A percentile compares a stretch with the other conserved stretches of the same genome.
Conservation (phyloP, 2,797 vertebrate genomes). For the Cryptoblepharus egeriae region DNA sequence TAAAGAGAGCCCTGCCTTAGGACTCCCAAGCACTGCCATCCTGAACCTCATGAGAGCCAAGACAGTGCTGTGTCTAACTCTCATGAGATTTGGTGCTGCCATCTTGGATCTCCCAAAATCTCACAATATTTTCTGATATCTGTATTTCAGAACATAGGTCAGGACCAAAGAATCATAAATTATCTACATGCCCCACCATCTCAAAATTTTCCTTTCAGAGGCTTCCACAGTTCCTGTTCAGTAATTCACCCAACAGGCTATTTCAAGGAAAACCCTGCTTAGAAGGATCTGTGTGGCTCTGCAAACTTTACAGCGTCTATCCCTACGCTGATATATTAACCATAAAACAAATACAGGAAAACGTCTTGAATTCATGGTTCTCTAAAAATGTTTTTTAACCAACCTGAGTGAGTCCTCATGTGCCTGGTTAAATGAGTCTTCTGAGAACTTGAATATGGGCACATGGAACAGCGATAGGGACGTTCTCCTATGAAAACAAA, state of each 20-base stretch:
- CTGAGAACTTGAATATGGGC: constrained; percentile 97
- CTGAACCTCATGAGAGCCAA: too few relatives aligned
- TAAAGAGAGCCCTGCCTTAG: too few relatives aligned
- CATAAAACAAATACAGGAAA: neutral
- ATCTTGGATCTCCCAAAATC: too few relatives aligned
- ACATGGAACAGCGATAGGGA: constrained; percentile 93
- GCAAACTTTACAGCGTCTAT: neutral
- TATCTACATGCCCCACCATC: neutral
- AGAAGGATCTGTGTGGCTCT: neutral
- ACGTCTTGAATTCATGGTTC: neutral
- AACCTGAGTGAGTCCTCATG: constrained; percentile 98
- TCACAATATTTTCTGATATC: too few relatives aligned
- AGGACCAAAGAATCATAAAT: neutral
- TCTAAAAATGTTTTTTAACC: constrained; percentile 58
- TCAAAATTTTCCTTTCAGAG: neutral
- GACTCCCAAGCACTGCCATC: too few relatives aligned
- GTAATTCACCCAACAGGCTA: neutral
- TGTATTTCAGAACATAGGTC: neutral
- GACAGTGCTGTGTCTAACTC: too few relatives aligned
- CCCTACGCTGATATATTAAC: neutral
- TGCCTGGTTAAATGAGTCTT: constrained; percentile 98
- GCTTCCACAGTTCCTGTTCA: neutral
- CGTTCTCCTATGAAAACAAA: constrained; percentile 86
- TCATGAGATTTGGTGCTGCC: too few relatives aligned
- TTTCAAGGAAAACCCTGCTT: neutral